phyloP scores from a whole-genome alignment of 2,797 vertebrate species.

The Geotrypetes seraphini region DNA sequence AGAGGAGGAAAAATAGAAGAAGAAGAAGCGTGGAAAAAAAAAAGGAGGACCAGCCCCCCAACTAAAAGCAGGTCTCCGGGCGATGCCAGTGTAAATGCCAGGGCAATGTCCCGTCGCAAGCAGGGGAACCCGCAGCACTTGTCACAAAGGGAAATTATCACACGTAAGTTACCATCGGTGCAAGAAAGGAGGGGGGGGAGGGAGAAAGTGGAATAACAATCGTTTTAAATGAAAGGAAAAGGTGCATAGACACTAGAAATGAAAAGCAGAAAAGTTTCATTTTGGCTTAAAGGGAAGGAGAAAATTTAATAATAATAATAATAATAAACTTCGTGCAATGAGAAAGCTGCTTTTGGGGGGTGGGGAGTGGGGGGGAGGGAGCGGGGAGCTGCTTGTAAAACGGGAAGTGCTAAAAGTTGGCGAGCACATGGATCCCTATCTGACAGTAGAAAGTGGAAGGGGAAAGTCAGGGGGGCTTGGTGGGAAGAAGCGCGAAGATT shows the following conservation, averaged over 20 bases:
- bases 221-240: too few relatives aligned
- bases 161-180: slow-evolving; percentile 69
- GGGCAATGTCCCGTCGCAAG: slow-evolving; percentile 99
- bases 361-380: slow-evolving; percentile 7
- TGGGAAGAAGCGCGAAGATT: too few relatives aligned
- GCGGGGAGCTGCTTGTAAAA: slow-evolving; percentile 12
- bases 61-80: slow-evolving; percentile 81
- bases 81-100: slow-evolving; percentile 96
- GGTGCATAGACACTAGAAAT: slow-evolving; percentile 1
- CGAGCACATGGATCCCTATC: slow-evolving; percentile 21
- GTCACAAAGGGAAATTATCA: slow-evolving; percentile 89
- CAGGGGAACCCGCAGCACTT: slow-evolving; percentile 98
- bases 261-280: slow-evolving; percentile 15
- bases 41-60: slow-evolving; percentile 34
- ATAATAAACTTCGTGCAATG: too few relatives aligned
- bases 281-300: slow-evolving; percentile 19
- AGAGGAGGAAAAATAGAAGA: slow-evolving; percentile 39
- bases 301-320: slow-evolving; percentile 36
- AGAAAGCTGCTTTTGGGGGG: slow-evolving; percentile 14
- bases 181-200: neutral
- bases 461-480: neutral
- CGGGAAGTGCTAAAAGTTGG: slow-evolving; percentile 32
- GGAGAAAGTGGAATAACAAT: slow-evolving; percentile 11
- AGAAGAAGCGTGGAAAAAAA: slow-evolving; percentile 16
- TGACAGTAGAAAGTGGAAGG: neutral